A percentile compares a stretch with the other conserved stretches of the same genome.
These are phyloP conservation scores for Ecliptopera silaceata DNA, from an alignment of 2,888 invertebrate species.

Conservation along the genomic window DNA sequence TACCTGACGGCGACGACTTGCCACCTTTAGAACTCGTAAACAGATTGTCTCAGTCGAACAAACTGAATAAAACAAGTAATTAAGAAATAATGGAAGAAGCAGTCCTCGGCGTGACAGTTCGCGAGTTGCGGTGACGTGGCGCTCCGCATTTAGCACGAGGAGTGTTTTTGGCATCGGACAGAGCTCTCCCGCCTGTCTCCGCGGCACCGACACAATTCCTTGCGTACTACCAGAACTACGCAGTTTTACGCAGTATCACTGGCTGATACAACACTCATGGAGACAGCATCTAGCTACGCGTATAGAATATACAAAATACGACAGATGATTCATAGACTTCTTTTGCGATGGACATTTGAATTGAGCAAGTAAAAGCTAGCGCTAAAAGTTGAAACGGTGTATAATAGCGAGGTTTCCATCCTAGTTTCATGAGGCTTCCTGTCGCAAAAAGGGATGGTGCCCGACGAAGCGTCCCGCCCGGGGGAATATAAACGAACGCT, in stretches of 20 bases:
- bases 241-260: conserved; percentile 20
- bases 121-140: conserved; percentile 61
- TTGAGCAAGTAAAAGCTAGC: too few species aligned
- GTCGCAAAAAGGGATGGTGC: conserved; percentile 26
- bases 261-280: conserved; percentile 21
- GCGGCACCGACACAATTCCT: conserved; percentile 17
- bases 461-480: conserved; percentile 10
- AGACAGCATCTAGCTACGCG: conserved; percentile 7
- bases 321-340: too few species aligned
- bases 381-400: too few species aligned
- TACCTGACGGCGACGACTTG: conserved; percentile 10
- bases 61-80: conserved; percentile 48
- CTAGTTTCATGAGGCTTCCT: too few species aligned
- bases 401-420: too few species aligned
- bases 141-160: conserved; percentile 67
- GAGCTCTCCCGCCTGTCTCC: conserved; percentile 62
- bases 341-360: too few species aligned
- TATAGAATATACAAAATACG: not conserved
- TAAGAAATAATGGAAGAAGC: conserved; percentile 44
- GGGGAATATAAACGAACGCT: conserved; percentile 26
- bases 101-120: conserved; percentile 50
- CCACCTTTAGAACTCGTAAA: conserved; percentile 26
- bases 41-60: conserved; percentile 38
- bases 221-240: conserved; percentile 20
- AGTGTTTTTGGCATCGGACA: conserved; percentile 68